These are phyloP conservation scores for Lacerta bilineata DNA, from an alignment of 2,797 vertebrate species.

Conservation along the genomic window DNA sequence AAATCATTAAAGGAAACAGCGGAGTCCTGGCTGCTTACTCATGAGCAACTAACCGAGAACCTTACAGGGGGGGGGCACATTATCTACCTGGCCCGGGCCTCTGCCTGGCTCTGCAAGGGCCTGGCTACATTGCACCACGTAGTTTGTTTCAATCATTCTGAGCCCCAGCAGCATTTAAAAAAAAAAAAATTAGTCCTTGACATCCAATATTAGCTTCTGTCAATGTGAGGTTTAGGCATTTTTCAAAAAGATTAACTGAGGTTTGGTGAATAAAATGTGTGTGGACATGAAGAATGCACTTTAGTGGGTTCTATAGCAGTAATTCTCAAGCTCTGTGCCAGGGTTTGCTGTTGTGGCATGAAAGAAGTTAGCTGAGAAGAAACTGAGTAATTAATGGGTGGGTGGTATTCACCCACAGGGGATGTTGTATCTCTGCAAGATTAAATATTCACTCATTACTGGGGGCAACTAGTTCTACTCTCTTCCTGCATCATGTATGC, in stretches of 20 bases:
- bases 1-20: no score
- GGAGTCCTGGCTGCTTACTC: no score
- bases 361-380: neutral
- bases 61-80: no score
- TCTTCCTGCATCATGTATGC: no score
- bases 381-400: conserved; percentile 12
- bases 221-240: neutral
- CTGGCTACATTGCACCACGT: no score
- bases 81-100: no score
- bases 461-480: no score
- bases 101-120: no score
- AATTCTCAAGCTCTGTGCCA: neutral
- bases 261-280: neutral
- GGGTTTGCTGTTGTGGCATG: neutral
- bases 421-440: neutral
- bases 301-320: neutral
- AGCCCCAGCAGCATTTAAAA: no score
- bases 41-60: no score
- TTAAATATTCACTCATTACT: neutral
- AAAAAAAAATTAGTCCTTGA: neutral
- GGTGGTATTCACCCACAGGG: neutral
- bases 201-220: neutral
- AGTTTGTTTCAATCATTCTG: no score
- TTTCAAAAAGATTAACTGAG: neutral
- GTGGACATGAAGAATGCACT: neutral